These are phyloP conservation scores for Cyclura pinguis DNA, from an alignment of 2,797 vertebrate species.

Conservation along the genomic window DNA sequence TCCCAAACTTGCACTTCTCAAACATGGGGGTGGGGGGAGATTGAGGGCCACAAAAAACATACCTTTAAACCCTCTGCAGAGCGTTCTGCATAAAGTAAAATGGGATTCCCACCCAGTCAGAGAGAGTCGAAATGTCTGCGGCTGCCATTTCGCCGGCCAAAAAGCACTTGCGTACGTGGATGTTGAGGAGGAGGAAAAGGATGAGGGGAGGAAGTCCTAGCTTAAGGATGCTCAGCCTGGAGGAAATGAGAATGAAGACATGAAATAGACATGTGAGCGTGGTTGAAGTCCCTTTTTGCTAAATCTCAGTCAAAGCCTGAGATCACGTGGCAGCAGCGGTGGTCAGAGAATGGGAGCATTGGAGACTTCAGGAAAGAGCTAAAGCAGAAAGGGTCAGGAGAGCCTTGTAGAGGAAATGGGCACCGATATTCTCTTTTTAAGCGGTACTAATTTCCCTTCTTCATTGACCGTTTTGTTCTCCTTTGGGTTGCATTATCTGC, in stretches of 20 bases:
- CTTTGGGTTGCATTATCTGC: no score
- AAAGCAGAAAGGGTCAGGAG: neutral
- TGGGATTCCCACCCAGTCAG: neutral
- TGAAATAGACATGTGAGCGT: neutral
- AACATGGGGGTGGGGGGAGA: accelerated
- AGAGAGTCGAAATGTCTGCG: neutral
- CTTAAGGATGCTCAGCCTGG: neutral
- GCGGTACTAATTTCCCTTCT: neutral
- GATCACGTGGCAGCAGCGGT: neutral
- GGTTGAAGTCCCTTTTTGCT: neutral
- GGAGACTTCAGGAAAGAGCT: neutral
- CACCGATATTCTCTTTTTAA: neutral
- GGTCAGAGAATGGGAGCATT: neutral
- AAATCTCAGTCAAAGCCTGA: slow-evolving; percentile 4
- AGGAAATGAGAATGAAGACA: slow-evolving; percentile 40
- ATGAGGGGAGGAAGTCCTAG: neutral
- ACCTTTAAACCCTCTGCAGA: no score
- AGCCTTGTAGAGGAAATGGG: neutral
- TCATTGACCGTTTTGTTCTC: no score
- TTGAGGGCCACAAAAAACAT: no score
- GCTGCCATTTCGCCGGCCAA: neutral
- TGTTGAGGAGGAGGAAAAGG: neutral
- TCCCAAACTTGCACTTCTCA: neutral
- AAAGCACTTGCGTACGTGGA: neutral
- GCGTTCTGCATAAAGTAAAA: no score